Evolutionary conservation across 2,797 vertebrate species (phyloP).

Genomic region (Leptatherina wallacei): DNA sequence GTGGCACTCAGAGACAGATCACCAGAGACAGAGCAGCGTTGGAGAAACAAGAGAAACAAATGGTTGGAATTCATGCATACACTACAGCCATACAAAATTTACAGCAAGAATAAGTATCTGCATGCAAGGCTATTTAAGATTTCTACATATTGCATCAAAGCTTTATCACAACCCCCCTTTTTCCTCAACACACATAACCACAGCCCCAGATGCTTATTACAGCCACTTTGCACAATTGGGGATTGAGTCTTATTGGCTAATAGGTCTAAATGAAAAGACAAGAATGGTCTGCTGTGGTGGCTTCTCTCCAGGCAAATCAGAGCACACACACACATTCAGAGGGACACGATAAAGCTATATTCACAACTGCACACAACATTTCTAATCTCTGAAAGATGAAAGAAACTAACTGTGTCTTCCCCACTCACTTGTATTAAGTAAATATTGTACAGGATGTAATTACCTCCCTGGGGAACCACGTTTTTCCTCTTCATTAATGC

Average conservation of each 20-base stretch:
- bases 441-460: conserved; percentile 82
- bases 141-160: conserved; percentile 69
- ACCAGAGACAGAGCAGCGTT: conserved; percentile 92
- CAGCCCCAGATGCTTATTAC: conserved; percentile 23
- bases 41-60: conserved; percentile 97
- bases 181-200: conserved; percentile 22
- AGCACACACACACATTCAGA: conserved; percentile 3
- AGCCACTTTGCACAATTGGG: conserved; percentile 29
- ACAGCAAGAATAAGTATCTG: background rate
- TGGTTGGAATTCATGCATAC: conserved; percentile 84
- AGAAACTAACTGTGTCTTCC: conserved; percentile 47
- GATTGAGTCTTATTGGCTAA: conserved; percentile 54
- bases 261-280: conserved; percentile 60
- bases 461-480: conserved; percentile 70
- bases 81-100: conserved; percentile 7
- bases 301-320: conserved; percentile 62
- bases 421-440: conserved; percentile 73
- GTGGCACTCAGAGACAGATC: conserved; percentile 96
- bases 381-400: conserved; percentile 70
- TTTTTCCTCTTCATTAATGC: conserved; percentile 72
- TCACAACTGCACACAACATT: conserved; percentile 41
- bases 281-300: conserved; percentile 41
- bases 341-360: conserved; percentile 6
- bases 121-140: conserved; percentile 9
- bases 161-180: conserved; percentile 23